Evolutionary conservation across 2,113 vertebrate species (phyloP).

Genomic region (Heptranchias perlo): DNA sequence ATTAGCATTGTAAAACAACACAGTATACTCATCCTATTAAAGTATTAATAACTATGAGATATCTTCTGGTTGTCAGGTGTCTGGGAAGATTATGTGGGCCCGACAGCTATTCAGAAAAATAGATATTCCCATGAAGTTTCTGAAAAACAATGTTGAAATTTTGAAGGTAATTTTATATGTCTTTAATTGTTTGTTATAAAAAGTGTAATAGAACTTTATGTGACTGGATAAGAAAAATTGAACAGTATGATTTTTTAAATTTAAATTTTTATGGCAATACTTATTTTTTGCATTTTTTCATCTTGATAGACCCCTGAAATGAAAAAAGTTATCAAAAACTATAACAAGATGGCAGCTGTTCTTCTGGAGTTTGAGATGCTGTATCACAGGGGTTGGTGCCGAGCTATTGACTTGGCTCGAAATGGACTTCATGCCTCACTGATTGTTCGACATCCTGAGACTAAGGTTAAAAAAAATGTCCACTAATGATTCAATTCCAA

Average conservation of each 20-base stretch:
- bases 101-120: conserved; percentile 71
- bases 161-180: conserved; percentile 55
- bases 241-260: not conserved
- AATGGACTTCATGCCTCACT: conserved; percentile 56
- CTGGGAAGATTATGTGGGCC: conserved; percentile 71
- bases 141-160: conserved; percentile 62
- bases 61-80: conserved; percentile 52
- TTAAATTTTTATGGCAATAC: not conserved
- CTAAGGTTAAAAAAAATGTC: conserved; percentile 53
- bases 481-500: not conserved
- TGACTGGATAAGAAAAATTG: not conserved
- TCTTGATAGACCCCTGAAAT: conserved; percentile 58
- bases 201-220: not conserved
- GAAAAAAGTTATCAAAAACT: conserved; percentile 60
- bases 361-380: conserved; percentile 67
- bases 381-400: conserved; percentile 62
- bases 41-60: not conserved
- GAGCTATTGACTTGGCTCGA: conserved; percentile 53
- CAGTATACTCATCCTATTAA: not conserved
- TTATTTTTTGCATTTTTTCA: conserved; percentile 13
- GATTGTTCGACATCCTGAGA: conserved; percentile 56
- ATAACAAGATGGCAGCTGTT: conserved; percentile 65
- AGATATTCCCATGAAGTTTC: conserved; percentile 64
- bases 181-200: not conserved
- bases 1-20: too few relatives aligned